Evolutionary conservation across 1,140 invertebrate species (phyloP).

Genomic region (Brachionus sp.): DNA sequence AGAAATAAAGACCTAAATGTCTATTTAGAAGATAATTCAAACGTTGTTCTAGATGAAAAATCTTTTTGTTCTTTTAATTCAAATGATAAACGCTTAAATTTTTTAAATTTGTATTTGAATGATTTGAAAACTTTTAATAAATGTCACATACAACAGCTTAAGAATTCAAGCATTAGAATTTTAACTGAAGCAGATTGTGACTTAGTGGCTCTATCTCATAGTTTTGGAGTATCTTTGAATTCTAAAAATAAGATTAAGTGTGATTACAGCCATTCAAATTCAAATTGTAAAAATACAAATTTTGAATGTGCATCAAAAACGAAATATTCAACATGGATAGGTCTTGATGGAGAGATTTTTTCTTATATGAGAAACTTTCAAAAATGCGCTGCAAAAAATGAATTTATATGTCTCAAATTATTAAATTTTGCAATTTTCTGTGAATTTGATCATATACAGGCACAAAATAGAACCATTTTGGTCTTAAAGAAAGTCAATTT

Average conservation of each 20-base stretch:
- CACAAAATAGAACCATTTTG: background rate
- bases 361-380: background rate
- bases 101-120: background rate
- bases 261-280: background rate
- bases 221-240: background rate
- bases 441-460: background rate
- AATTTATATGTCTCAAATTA: background rate
- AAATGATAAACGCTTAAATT: background rate
- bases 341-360: background rate
- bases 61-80: slow-evolving; percentile 5
- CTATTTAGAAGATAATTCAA: background rate
- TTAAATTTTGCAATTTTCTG: background rate
- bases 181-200: background rate
- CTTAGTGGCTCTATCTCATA: background rate
- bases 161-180: background rate
- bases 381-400: background rate
- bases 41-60: background rate
- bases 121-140: background rate
- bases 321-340: background rate
- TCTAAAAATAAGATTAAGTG: background rate
- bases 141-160: background rate
- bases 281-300: background rate
- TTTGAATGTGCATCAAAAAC: background rate
- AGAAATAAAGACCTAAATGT: background rate
- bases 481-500: background rate